phyloP scores from a whole-genome alignment of 2,113 vertebrate genomes.

The Pimephales promelas region DNA sequence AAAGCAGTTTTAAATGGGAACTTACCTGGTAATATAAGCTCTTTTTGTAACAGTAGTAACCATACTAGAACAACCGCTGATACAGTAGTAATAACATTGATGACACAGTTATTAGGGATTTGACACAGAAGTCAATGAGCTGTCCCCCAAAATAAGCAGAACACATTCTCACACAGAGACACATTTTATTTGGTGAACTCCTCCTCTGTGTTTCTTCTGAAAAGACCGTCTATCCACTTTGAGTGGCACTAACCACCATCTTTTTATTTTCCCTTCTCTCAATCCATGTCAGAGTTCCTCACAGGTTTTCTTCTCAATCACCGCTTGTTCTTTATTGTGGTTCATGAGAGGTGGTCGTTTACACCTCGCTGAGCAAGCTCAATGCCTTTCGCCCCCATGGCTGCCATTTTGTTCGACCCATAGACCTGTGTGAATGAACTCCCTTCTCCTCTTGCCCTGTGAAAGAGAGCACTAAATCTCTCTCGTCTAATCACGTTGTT shows the following conservation, averaged over 20 bases:
- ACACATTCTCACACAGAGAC: background rate
- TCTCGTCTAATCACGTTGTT: constrained; percentile 68
- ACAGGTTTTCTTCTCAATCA: constrained; percentile 33
- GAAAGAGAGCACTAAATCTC: constrained; percentile 69
- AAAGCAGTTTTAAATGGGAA: background rate
- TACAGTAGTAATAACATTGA: background rate
- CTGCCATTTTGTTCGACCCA: constrained; percentile 67
- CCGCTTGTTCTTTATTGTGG: constrained; percentile 52
- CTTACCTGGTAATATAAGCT: background rate
- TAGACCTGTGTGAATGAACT: constrained; percentile 69
- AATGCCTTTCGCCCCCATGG: constrained; percentile 64
- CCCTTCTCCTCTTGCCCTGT: constrained; percentile 63
- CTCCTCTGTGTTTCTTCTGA: background rate
- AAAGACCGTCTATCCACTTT: constrained; percentile 16
- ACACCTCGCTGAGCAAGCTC: constrained; percentile 71
- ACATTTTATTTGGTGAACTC: background rate
- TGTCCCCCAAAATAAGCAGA: background rate
- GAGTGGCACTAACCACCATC: constrained; percentile 22
- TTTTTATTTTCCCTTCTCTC: constrained; percentile 35
- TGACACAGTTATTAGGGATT: background rate
- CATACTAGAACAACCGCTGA: background rate
- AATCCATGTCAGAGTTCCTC: constrained; percentile 44
- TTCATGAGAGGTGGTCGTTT: constrained; percentile 66
- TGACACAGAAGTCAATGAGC: too few species aligned
- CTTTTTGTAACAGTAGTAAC: background rate